These are phyloP conservation scores for Columba guinea DNA, from an alignment of 2,797 vertebrate genomes.

Conservation along the genomic window DNA sequence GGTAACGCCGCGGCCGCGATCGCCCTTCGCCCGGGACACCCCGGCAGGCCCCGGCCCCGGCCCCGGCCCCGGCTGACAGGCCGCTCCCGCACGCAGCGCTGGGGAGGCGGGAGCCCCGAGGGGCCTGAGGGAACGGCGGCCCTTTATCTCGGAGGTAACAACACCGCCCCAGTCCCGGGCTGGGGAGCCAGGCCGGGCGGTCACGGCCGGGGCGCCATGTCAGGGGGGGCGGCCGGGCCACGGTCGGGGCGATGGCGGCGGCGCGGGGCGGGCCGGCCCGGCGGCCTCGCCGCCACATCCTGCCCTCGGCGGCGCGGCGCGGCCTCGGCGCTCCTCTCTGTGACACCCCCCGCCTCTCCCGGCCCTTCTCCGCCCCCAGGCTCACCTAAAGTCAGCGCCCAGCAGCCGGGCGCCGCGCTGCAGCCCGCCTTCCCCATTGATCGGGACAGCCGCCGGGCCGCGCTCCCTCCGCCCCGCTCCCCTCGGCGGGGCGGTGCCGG, in stretches of 20 bases:
- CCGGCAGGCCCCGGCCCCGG: background rate
- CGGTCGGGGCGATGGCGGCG: background rate
- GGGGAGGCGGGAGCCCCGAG: background rate
- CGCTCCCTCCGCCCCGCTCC: background rate
- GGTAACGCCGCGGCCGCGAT: background rate
- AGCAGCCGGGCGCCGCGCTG: background rate
- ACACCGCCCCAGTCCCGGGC: background rate
- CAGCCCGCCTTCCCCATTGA: background rate
- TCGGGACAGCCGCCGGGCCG: background rate
- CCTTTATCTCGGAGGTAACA: background rate
- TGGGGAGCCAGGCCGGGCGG: background rate
- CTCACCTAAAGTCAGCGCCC: conserved; percentile 20
- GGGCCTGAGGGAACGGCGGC: background rate
- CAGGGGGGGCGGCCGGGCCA: background rate
- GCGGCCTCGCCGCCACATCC: background rate
- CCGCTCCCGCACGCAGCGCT: background rate
- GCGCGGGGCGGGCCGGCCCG: background rate
- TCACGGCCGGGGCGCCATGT: background rate
- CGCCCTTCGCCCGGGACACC: background rate
- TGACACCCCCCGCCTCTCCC: background rate
- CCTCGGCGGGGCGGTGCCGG: conserved; percentile 5
- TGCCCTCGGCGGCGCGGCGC: background rate
- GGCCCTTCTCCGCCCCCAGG: background rate
- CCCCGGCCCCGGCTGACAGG: too few species aligned
- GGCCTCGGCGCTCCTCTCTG: background rate